Evolutionary conservation across 2,888 invertebrate species (phyloP), one percentile per base, ranked within the genome.

Genomic region (Ferrisia virgata): DNA sequence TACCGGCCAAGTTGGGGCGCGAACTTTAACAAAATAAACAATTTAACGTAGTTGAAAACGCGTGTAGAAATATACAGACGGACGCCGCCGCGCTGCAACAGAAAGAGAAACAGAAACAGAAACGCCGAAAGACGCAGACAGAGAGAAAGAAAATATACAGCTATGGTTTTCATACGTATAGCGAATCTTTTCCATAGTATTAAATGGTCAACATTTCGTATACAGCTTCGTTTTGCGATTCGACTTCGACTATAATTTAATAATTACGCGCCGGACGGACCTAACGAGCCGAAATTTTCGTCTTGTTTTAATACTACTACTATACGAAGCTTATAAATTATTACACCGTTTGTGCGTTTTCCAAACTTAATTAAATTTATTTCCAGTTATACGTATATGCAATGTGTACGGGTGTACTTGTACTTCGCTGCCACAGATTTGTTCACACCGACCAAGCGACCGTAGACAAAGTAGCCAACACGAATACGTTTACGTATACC

Each of bases 241-340:
- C 72, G 72, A 28, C 28, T 31, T 39, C 47, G 79, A 47, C 82
- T 82, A 82, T 82, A 82, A 82, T 82, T 82, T 82, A 82, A 82
- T 82, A 82, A 82, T 82, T 82, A 82, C 82, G 72, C 33, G n/a
- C n/a, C n/a, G n/a, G n/a, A n/a, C 25, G 25, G 40, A 82, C 82
- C 82, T 82, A 82, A 82, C 82, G 82, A 82, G 72, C 82, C 64
- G 76, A 82, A 82, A 82, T 82, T 82, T 76, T 72, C 82, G 28
- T 33, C 18, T 72, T 72, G 33, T 31, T 72, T n/a, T 72, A n/a
- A 31, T 64, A 25, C 64, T n/a, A n/a, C n/a, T n/a, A n/a, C n/a
- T n/a, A n/a, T n/a, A n/a, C n/a, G n/a, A 33, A 22, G 69, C 72
- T 64, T 82, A 72, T 82, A 82, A 72, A 82, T 72, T 82, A 69